These are phyloP conservation scores for Lerista edwardsae DNA, from an alignment of 2,797 vertebrate species.

Conservation along the genomic window DNA sequence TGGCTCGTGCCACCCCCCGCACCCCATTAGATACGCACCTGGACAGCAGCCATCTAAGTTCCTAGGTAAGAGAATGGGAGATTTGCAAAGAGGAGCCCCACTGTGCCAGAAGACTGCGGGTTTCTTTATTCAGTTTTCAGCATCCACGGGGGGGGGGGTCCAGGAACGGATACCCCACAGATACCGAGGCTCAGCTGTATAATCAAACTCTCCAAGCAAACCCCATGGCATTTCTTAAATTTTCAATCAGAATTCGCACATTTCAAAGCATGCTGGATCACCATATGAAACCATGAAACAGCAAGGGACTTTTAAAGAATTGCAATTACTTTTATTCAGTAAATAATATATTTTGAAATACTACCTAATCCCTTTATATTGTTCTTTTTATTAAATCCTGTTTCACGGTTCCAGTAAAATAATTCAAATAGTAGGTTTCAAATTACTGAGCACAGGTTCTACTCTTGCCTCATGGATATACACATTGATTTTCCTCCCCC, in stretches of 20 bases:
- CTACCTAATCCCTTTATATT: background rate
- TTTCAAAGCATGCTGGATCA: background rate
- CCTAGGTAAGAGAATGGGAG: no score
- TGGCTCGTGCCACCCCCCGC: no score
- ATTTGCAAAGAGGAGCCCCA: no score
- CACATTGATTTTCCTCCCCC: background rate
- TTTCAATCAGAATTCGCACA: background rate
- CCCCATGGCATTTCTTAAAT: background rate
- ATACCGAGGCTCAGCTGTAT: no score
- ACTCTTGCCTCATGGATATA: background rate
- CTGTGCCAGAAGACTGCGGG: no score
- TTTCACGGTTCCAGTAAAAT: background rate
- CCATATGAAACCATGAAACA: background rate
- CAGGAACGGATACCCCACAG: no score
- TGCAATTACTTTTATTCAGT: background rate
- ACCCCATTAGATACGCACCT: no score
- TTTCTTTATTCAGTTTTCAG: no score
- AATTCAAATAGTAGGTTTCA: background rate
- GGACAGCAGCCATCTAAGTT: no score
- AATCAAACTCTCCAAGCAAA: background rate
- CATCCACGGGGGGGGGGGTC: no score
- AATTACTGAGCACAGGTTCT: constrained; percentile 13
- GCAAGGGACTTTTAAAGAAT: background rate
- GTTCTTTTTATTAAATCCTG: background rate
- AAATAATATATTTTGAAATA: background rate